Conservation (phyloP, 2,888 invertebrate genomes). For the Oscheius sp. region DNA sequence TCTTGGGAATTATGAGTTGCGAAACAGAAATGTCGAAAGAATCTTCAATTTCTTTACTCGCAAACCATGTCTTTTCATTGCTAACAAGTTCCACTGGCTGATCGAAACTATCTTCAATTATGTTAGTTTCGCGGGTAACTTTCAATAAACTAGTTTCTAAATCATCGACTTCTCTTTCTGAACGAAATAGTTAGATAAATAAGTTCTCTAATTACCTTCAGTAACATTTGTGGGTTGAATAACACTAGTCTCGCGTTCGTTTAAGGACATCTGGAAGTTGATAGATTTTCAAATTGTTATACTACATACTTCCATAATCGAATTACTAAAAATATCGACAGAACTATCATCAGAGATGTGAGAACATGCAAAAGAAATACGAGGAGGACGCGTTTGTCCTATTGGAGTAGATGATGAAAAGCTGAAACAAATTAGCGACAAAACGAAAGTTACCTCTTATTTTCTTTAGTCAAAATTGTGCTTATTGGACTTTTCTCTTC, state of each 20-base stretch:
- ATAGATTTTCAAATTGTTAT: neutral
- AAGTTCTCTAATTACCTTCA: neutral
- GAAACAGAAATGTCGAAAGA: constrained; percentile 16
- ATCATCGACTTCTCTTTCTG: constrained; percentile 25
- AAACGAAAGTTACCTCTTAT: neutral
- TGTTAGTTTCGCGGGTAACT: neutral
- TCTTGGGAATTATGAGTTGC: constrained; percentile 11
- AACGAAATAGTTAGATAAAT: neutral
- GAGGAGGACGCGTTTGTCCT: neutral
- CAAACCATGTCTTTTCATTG: neutral
- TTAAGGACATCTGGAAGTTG: neutral
- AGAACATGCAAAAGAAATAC: constrained; percentile 10
- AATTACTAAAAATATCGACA: constrained; percentile 12
- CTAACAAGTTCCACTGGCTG: neutral
- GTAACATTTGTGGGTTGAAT: neutral
- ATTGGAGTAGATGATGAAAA: neutral
- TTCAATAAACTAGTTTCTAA: constrained; percentile 36
- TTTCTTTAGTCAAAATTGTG: too few relatives aligned
- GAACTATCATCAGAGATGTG: constrained; percentile 16
- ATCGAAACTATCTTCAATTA: constrained; percentile 1
- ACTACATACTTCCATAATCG: constrained; percentile 8
- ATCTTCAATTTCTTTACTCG: neutral
- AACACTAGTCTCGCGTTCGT: neutral
- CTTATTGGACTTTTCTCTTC: too few relatives aligned
- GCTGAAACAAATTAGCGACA: neutral